These are phyloP conservation scores for Parnassius smintheus DNA, from an alignment of 2,888 invertebrate genomes.

Conservation along the genomic window DNA sequence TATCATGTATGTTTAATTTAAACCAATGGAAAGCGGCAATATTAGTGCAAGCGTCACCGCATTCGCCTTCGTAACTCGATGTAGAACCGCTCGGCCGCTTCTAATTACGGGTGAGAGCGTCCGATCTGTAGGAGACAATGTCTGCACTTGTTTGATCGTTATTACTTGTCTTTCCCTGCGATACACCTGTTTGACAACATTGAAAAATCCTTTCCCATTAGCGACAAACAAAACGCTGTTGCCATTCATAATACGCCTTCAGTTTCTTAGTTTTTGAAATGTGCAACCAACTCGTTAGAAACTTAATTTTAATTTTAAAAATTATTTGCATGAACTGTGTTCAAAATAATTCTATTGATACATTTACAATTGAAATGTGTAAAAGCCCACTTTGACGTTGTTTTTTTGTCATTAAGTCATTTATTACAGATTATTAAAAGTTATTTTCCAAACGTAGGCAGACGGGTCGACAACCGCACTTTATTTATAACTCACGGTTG, in stretches of 20 bases:
- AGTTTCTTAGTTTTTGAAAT: conserved; percentile 11
- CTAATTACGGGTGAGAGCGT: conserved; percentile 58
- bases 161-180: conserved; percentile 59
- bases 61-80: conserved; percentile 35
- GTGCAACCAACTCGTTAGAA: neutral
- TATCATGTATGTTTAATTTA: no score
- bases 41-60: conserved; percentile 16
- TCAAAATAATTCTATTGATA: neutral
- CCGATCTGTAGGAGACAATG: conserved; percentile 57
- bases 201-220: conserved; percentile 55
- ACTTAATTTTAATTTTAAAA: neutral
- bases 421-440: no score
- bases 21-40: no score
- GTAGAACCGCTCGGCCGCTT: conserved; percentile 46
- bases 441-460: no score
- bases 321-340: neutral
- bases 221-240: conserved; percentile 48
- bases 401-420: no score
- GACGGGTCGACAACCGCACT: no score
- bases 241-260: conserved; percentile 37
- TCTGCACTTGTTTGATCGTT: conserved; percentile 58
- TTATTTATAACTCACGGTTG: no score
- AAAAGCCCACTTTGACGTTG: neutral
- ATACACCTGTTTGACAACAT: conserved; percentile 59
- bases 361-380: conserved; percentile 9